Conservation (phyloP, 1,140 invertebrate genomes). For the Diabrotica virgifera region DNA sequence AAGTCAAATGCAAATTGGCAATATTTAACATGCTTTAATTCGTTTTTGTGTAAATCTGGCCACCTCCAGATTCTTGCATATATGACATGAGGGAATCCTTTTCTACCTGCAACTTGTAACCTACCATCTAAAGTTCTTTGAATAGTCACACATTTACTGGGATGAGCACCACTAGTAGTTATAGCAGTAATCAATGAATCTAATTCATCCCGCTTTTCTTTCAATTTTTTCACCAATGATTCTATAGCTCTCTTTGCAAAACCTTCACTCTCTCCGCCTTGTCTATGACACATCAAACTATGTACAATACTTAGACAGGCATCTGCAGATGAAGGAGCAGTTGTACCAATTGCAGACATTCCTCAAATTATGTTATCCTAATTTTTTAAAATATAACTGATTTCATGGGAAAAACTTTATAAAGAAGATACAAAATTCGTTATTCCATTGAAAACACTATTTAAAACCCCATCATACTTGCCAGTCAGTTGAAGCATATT, state of each 20-base stretch:
- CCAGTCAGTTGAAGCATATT: too few species aligned
- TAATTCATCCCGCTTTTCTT: conserved; percentile 95
- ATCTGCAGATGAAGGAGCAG: conserved; percentile 89
- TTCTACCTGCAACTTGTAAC: conserved; percentile 69
- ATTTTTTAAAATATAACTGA: too few species aligned
- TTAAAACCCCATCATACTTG: too few species aligned
- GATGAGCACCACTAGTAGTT: conserved; percentile 94
- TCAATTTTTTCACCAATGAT: conserved; percentile 95
- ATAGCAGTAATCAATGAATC: conserved; percentile 97
- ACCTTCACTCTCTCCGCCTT: conserved; percentile 92
- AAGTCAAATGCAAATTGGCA: conserved; percentile 93
- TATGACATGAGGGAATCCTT: conserved; percentile 92
- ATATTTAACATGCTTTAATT: conserved; percentile 95
- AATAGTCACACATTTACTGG: conserved; percentile 98
- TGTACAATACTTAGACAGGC: conserved; percentile 96
- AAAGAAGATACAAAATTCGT: too few species aligned
- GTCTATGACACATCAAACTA: conserved; percentile 95
- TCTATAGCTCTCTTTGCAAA: conserved; percentile 97
- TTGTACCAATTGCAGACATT: conserved; percentile 62
- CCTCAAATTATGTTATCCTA: conserved; percentile 4
- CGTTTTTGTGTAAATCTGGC: conserved; percentile 99
- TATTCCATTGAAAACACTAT: too few species aligned
- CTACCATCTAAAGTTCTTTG: conserved; percentile 96
- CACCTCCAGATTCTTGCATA: conserved; percentile 98
- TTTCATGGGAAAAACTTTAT: too few species aligned